Evolutionary conservation across 2,888 invertebrate species (phyloP).

Genomic region (Mythimna loreyi): DNA sequence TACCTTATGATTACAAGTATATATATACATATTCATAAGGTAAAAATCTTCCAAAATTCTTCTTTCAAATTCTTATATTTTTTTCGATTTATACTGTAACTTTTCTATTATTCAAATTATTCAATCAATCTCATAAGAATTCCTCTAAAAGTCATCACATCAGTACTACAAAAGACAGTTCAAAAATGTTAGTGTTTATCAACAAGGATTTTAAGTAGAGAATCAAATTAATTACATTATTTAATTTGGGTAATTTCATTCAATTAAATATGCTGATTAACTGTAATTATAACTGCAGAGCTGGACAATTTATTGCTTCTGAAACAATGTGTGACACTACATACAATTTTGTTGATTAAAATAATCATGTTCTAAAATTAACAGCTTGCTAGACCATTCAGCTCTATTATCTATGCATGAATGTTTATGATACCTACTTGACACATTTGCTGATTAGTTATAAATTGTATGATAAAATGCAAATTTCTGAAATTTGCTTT

Average conservation of each 20-base stretch:
- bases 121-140: too few species aligned
- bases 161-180: too few species aligned
- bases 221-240: neutral
- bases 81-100: too few species aligned
- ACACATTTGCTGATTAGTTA: constrained; percentile 11
- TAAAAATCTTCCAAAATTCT: too few species aligned
- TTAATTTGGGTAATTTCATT: constrained; percentile 9
- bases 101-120: too few species aligned
- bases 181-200: neutral
- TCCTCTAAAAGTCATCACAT: too few species aligned
- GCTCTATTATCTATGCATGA: constrained; percentile 21
- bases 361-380: constrained; percentile 22
- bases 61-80: too few species aligned
- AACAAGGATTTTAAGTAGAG: too few species aligned
- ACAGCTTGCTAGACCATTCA: constrained; percentile 18
- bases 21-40: too few species aligned
- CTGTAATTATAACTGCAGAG: constrained; percentile 1
- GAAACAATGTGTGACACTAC: neutral
- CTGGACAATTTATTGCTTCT: constrained; percentile 1
- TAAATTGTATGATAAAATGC: constrained; percentile 4
- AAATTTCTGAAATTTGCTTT: neutral
- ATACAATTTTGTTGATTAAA: constrained; percentile 5
- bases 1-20: too few species aligned
- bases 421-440: constrained; percentile 26
- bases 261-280: neutral